Percentiles rank a stretch among this genome's conserved stretches.
Conservation (phyloP, 2,797 vertebrate species). For the Lindbergichthys nudifrons region DNA sequence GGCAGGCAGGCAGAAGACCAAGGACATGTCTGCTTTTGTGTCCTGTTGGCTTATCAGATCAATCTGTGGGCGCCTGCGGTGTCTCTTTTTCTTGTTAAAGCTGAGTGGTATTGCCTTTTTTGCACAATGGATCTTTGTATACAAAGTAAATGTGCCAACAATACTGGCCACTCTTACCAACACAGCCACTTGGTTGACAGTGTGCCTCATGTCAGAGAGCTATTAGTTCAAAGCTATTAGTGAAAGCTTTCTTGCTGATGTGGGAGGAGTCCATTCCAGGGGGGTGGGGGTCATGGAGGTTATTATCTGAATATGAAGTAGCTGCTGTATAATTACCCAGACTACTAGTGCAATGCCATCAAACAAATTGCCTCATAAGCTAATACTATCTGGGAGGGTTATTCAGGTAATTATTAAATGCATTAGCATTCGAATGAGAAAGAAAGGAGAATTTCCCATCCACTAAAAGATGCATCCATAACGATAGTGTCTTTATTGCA, state of each 20-base stretch:
- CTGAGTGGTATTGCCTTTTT: constrained; percentile 43
- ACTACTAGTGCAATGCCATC: constrained; percentile 53
- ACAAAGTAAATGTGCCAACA: constrained; percentile 50
- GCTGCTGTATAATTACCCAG: constrained; percentile 48
- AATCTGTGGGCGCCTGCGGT: constrained; percentile 29
- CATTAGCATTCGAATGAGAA: constrained; percentile 38
- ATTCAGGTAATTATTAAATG: constrained; percentile 46
- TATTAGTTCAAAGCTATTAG: constrained; percentile 53
- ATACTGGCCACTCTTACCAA: constrained; percentile 31
- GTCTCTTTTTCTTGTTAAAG: constrained; percentile 50
- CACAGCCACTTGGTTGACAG: constrained; percentile 31
- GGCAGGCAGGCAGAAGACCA: constrained; percentile 55
- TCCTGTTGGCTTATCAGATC: constrained; percentile 61
- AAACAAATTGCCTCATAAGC: constrained; percentile 48
- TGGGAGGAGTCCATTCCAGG: constrained; percentile 23
- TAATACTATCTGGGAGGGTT: constrained; percentile 36
- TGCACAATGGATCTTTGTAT: constrained; percentile 37
- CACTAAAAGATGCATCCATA: constrained; percentile 30
- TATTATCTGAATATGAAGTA: constrained; percentile 53
- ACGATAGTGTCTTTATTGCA: constrained; percentile 7
- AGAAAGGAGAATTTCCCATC: constrained; percentile 39
- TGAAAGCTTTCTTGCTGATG: constrained; percentile 51
- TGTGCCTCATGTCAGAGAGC: constrained; percentile 24
- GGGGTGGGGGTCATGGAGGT: constrained; percentile 21
- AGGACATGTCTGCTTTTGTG: constrained; percentile 61